Conservation (phyloP, 2,113 vertebrate genomes). For the Sorex fumeus region DNA sequence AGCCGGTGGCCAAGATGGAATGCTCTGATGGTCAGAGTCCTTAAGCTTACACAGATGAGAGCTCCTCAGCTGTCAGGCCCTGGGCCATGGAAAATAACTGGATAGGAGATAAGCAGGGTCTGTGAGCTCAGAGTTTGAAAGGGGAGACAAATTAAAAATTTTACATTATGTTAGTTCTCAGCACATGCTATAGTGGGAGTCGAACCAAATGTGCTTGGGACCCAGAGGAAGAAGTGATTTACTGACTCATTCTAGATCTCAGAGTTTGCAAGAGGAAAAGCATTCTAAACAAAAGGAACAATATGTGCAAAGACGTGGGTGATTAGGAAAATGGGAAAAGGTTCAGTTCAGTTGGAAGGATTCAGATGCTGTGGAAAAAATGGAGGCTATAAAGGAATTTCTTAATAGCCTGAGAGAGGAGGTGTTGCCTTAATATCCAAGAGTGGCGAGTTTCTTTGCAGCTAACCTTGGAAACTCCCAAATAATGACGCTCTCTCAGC, state of each 20-base stretch:
- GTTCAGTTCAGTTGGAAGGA: neutral
- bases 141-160: neutral
- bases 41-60: neutral
- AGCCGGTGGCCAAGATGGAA: neutral
- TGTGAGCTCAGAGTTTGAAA: neutral
- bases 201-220: neutral
- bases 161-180: neutral
- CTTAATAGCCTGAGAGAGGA: neutral
- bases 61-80: neutral
- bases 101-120: neutral
- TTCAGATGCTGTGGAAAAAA: slow-evolving; percentile 33
- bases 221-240: slow-evolving; percentile 33
- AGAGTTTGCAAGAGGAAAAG: slow-evolving; percentile 56
- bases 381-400: neutral
- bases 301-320: neutral
- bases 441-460: neutral
- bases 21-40: neutral
- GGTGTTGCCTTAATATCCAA: neutral
- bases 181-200: neutral
- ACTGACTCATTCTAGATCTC: neutral
- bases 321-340: neutral
- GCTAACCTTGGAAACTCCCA: neutral
- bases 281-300: slow-evolving; percentile 29
- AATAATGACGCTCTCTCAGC: slow-evolving; percentile 51
- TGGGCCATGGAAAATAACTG: neutral